Evolutionary conservation across 2,797 vertebrate species (phyloP), one percentile per base, ranked within the genome.

Genomic region (Bradypodion ventrale): DNA sequence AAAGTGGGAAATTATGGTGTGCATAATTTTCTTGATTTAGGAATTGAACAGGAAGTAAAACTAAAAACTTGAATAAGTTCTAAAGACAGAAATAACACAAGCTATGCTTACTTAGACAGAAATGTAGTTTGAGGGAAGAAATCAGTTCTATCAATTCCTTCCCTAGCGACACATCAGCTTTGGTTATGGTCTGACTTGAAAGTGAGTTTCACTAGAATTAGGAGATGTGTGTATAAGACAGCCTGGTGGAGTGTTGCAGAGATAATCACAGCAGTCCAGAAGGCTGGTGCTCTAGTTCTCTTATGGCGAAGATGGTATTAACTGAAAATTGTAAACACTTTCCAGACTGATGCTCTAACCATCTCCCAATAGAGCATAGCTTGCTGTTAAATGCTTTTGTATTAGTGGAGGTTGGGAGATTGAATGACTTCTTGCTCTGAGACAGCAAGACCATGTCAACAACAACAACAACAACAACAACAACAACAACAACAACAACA

Each of bases 301-400:
- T 7, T 66, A 56, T 66, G 81, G 56, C 52, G 66, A n/a, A 56
- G 44, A 10, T 66, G 27, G 13, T 59, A 66, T 42, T 77, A 83
- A 83, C 62, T 69, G 52, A n/a, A 32, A 83, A 69, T 52, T 29
- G 60, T 77, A 32, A 60, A 35, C 78, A 23, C 42, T 78, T 44
- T 44, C 40, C 74, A 13, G 75, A 7, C 74, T n/a, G 46, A 70
- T 35, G 9, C 7, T 42, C 46, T 78, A 62, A 44, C 25, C 29
- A 40, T 46, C 37, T 35, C 23, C 68, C 40, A 59, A 65, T 19
- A 66, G 29, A 46, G 19, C 16, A 66, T 70, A 8, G 25, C 52
- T 73, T 73, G 70, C 27, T 42, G 15, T 60, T 60, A 59, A 72
- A 72, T 19, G 25, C 4, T 60, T 42, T n/a, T 60, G 68, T n/a